These are phyloP conservation scores for Siniperca knerii DNA, from an alignment of 2,113 vertebrate genomes.

Conservation along the genomic window DNA sequence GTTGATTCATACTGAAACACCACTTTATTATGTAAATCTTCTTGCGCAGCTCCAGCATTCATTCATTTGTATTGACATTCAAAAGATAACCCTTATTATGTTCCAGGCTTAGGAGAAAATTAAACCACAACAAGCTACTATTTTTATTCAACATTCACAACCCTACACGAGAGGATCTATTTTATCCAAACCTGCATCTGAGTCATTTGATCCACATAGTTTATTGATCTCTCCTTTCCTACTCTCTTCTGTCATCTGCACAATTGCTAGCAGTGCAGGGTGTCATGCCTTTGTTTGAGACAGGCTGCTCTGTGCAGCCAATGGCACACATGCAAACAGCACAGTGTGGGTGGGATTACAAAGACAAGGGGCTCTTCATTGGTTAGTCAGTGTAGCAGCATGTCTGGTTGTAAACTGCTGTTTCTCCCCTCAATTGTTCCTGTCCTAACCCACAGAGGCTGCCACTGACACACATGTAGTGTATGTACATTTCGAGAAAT, in stretches of 20 bases:
- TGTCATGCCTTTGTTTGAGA: conserved; percentile 22
- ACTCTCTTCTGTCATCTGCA: conserved; percentile 37
- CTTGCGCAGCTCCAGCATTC: neutral
- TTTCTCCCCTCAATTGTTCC: conserved; percentile 26
- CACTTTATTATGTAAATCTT: neutral
- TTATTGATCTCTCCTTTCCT: conserved; percentile 49
- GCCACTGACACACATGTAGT: conserved; percentile 24
- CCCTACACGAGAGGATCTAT: neutral
- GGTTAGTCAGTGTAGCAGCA: conserved; percentile 32
- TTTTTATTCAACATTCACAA: conserved; percentile 7
- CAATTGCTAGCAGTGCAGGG: neutral
- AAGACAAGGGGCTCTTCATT: neutral
- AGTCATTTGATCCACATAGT: conserved; percentile 61
- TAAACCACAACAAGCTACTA: neutral
- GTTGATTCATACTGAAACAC: neutral
- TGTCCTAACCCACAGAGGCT: conserved; percentile 51
- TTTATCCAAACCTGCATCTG: conserved; percentile 21
- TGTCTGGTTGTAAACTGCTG: conserved; percentile 10
- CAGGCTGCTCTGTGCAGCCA: conserved; percentile 21
- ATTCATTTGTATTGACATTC: neutral
- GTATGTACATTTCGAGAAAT: neutral
- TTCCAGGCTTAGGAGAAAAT: conserved; percentile 14
- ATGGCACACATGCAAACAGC: neutral
- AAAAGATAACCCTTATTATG: neutral
- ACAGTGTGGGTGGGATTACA: conserved; percentile 15